Percentiles rank a stretch among this genome's conserved stretches.
These are phyloP conservation scores for Meloidogyne hapla DNA, from an alignment of 1,140 invertebrate species.

Conservation along the genomic window DNA sequence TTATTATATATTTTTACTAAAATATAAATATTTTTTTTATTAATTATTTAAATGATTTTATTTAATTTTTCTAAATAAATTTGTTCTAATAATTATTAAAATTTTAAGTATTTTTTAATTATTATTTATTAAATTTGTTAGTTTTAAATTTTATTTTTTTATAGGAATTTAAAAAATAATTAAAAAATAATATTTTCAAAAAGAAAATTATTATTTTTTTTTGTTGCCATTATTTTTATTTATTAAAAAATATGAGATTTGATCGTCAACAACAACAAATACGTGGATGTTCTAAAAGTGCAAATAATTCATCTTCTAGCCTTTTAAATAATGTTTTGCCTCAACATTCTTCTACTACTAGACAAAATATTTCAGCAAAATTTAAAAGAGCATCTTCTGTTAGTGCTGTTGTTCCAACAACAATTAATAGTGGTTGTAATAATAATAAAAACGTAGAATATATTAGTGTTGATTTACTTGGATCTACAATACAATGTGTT, in stretches of 20 bases:
- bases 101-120: too few species aligned
- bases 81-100: too few species aligned
- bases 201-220: too few species aligned
- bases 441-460: not conserved
- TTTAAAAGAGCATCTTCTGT: constrained; percentile 26
- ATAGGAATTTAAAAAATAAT: too few species aligned
- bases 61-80: too few species aligned
- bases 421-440: not conserved
- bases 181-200: too few species aligned
- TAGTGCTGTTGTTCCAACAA: constrained; percentile 5
- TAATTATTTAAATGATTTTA: too few species aligned
- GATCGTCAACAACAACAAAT: not conserved
- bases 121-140: too few species aligned
- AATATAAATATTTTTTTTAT: too few species aligned
- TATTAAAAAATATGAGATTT: not conserved
- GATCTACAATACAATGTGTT: not conserved
- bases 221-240: too few species aligned
- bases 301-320: constrained; percentile 20
- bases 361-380: not conserved
- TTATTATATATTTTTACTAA: too few species aligned
- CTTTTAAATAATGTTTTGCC: constrained; percentile 8
- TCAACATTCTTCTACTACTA: not conserved
- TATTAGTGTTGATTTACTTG: constrained; percentile 2
- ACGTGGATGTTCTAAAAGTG: constrained; percentile 19
- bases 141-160: too few species aligned